Conservation (phyloP, 2,797 vertebrate species). For the Furcifer pardalis region DNA sequence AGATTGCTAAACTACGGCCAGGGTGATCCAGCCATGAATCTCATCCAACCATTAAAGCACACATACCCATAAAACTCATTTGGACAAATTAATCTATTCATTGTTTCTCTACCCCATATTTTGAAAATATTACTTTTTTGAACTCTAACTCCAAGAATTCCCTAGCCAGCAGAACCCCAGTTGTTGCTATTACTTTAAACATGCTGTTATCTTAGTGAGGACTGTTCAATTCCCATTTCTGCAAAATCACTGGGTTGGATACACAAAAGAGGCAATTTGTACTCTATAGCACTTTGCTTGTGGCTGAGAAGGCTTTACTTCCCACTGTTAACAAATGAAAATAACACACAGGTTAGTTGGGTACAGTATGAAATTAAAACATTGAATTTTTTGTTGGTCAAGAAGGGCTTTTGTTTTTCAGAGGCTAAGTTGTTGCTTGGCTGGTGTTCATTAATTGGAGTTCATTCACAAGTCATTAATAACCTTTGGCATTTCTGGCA, state of each 20-base stretch:
- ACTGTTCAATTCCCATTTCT: constrained; percentile 13
- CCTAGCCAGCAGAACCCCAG: too few relatives aligned
- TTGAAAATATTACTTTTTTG: too few relatives aligned
- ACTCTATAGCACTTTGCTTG: constrained; percentile 37
- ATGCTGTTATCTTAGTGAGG: constrained; percentile 1
- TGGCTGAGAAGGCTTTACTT: constrained; percentile 43
- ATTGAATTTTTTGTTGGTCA: constrained; percentile 42
- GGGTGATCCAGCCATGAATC: too few relatives aligned
- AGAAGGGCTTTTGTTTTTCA: constrained; percentile 41
- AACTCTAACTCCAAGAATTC: too few relatives aligned
- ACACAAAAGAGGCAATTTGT: constrained; percentile 47
- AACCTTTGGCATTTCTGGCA: constrained; percentile 70
- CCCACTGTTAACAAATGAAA: constrained; percentile 58
- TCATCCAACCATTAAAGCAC: too few relatives aligned
- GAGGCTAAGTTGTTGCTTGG: constrained; percentile 50
- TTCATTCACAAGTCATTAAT: constrained; percentile 72
- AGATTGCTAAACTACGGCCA: too few relatives aligned
- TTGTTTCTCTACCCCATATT: too few relatives aligned
- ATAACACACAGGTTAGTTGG: constrained; percentile 55
- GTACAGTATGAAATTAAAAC: constrained; percentile 60
- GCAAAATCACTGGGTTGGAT: background rate
- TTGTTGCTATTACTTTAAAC: constrained; percentile 1
- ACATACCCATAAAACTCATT: too few relatives aligned
- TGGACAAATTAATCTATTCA: too few relatives aligned
- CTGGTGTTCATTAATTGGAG: constrained; percentile 55